Base-by-base conservation (phyloP, 2,888 invertebrate genomes). In the Synergus laeviventris region DNA sequence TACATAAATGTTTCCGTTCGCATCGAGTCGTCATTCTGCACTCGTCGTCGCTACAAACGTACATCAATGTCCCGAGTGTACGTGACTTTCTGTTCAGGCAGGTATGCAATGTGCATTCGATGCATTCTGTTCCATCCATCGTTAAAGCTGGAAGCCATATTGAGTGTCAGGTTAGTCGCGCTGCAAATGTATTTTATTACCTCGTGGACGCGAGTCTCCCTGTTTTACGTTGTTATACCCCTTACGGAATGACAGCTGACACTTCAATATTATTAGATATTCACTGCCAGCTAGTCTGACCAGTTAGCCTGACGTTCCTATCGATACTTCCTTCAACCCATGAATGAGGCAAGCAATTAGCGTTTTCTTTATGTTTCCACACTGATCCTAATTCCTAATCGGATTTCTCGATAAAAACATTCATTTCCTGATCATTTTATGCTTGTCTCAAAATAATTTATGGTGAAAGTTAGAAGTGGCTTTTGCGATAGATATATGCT, bases 111-210 rank as follows among this genome's bases (percentile, higher is more conserved):
- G 11, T 56, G 24, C 18, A 24, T 59, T 59, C 76, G 18, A 18
- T 56, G 24, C 18, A 24, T 59, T 59, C 76, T 75, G 75, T 78
- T 79, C 70, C 78, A 78, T 78, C 78, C 77, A 79, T 82, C 82
- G 81, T 80, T 78, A 81, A 81, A 74, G 56, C 75, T 79, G 79
- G 78, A 76, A 81, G 80, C 81, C 80, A 79, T 81, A 81, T 82
- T 80, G 78, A 78, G 77, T 82, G 82, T 81, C 76, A 78, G 74
- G 79, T 81, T 82, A 76, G 77, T 76, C 76, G 75, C 79, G 66
- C 74, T 75, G 78, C 80, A 78, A 82, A 81, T 82, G 82, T 79
- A 81, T 78, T 81, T 81, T 81, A 81, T 81, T 82, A 78, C 81
- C 78, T 62, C 74, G 78, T 74, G 81, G 80, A 81, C 80, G 80